phyloP scores from a whole-genome alignment of 2,888 invertebrate species.

The Eueremaeus valkanovi region DNA sequence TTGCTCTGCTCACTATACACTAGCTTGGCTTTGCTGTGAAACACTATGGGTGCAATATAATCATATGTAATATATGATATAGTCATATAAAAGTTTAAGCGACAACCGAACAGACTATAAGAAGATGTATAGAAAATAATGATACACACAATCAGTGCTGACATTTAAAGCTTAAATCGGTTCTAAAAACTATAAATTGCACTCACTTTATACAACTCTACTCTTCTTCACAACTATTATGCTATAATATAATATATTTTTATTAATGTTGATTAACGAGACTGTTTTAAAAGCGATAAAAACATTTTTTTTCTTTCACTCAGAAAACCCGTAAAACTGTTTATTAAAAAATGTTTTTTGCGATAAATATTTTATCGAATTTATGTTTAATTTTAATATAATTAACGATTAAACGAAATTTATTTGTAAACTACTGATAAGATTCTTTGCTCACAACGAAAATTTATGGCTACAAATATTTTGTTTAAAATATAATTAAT shows the following conservation, averaged over 20 bases:
- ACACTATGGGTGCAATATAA: conserved; percentile 34
- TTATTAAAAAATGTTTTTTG: neutral
- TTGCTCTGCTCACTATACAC: neutral
- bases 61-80: conserved; percentile 32
- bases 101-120: conserved; percentile 9
- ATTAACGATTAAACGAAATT: neutral
- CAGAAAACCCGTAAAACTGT: neutral
- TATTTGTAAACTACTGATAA: neutral
- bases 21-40: neutral
- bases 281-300: conserved; percentile 6
- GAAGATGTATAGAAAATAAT: conserved; percentile 31
- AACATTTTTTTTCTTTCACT: neutral
- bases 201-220: neutral
- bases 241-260: conserved; percentile 7
- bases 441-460: no score
- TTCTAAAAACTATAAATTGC: conserved; percentile 13
- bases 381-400: neutral
- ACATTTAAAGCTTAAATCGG: neutral
- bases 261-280: conserved; percentile 20
- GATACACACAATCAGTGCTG: conserved; percentile 5
- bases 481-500: no score
- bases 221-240: neutral
- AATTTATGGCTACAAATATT: no score
- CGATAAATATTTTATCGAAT: conserved; percentile 1
- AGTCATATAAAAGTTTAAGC: conserved; percentile 29